Conservation (phyloP, 2,797 vertebrate species). For the Podargus strigoides region DNA sequence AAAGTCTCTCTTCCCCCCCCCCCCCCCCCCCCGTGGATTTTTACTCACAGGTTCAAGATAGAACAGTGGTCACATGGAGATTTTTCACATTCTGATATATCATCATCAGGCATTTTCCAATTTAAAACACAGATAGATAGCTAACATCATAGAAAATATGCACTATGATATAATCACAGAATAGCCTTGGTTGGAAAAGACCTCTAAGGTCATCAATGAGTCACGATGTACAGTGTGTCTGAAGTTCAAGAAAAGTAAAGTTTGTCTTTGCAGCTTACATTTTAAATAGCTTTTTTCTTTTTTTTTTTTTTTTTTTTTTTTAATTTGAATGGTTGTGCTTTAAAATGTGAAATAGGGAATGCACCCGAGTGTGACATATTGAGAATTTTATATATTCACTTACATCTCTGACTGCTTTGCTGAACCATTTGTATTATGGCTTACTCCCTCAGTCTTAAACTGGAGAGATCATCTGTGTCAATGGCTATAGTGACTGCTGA, state of each 20-base stretch:
- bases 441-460: neutral
- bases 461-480: neutral
- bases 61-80: neutral
- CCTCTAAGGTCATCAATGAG: too few relatives aligned
- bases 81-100: neutral
- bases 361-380: neutral
- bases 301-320: neutral
- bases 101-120: neutral
- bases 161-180: neutral
- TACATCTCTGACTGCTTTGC: neutral
- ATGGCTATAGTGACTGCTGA: neutral
- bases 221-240: neutral
- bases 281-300: neutral
- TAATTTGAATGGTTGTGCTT: neutral
- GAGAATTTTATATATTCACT: neutral
- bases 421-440: neutral
- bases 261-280: neutral
- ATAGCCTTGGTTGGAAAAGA: too few relatives aligned
- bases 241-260: neutral
- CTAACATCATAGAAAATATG: neutral
- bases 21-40: too few relatives aligned
- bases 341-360: neutral
- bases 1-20: rapidly evolving
- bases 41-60: neutral
- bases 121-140: neutral